A percentile compares a stretch with the other conserved stretches of the same genome.
Evolutionary conservation across 2,888 invertebrate species (phyloP).

Genomic region (Chymomyza amoena): DNA sequence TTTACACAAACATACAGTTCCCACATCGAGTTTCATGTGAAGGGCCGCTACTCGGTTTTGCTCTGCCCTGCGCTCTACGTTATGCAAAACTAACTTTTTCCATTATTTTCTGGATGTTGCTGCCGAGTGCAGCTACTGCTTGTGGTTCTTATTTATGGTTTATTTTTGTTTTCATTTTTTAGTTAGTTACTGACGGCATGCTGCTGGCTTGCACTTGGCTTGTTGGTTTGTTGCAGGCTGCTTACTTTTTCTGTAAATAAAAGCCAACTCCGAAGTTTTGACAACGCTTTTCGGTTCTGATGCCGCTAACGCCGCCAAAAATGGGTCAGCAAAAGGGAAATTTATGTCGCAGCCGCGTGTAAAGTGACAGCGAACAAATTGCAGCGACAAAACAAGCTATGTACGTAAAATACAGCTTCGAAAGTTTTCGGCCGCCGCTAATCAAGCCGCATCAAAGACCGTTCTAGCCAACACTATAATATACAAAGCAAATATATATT

Average conservation of each 20-base stretch:
- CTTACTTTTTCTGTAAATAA: conserved; percentile 52
- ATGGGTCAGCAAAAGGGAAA: conserved; percentile 68
- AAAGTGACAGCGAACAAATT: conserved; percentile 70
- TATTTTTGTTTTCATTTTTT: conserved; percentile 61
- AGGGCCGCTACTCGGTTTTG: conserved; percentile 9
- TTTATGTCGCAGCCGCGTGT: conserved; percentile 70
- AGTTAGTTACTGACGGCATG: conserved; percentile 61
- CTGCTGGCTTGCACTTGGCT: conserved; percentile 8
- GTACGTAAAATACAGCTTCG: conserved; percentile 33
- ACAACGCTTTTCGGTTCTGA: conserved; percentile 62
- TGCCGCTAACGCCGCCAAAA: conserved; percentile 39
- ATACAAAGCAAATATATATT: no score
- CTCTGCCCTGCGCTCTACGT: conserved; percentile 32
- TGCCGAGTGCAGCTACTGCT: conserved; percentile 33
- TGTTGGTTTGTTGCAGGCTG: not conserved
- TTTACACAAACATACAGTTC: conserved; percentile 5
- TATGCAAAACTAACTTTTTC: conserved; percentile 71
- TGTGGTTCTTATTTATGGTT: conserved; percentile 67
- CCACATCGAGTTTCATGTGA: conserved; percentile 56
- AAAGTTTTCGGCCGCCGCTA: conserved; percentile 42
- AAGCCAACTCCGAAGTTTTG: conserved; percentile 69
- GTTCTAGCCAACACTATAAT: not conserved
- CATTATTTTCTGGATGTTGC: conserved; percentile 59
- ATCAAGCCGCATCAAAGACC: conserved; percentile 35
- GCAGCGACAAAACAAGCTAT: conserved; percentile 54